phyloP scores from a whole-genome alignment of 2,797 vertebrate genomes.

The Lithobates pipiens region DNA sequence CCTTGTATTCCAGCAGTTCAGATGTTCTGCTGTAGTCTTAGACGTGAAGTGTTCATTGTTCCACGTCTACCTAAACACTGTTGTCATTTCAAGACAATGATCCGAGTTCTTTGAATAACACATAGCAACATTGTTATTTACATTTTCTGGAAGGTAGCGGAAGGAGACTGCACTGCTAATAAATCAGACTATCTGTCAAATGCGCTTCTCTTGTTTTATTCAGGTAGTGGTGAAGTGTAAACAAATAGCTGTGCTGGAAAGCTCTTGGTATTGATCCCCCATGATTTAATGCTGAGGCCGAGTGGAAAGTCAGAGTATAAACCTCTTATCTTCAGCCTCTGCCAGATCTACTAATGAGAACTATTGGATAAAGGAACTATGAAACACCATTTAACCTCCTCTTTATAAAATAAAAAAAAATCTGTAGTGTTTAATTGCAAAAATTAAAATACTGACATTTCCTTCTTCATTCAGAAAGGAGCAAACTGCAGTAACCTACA shows the following conservation, averaged over 20 bases:
- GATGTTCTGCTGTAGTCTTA: background rate
- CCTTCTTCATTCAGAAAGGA: too few relatives aligned
- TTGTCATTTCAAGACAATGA: constrained; percentile 24
- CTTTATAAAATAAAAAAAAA: background rate
- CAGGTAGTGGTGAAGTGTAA: constrained; percentile 49
- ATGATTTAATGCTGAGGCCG: constrained; percentile 49
- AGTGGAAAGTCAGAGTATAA: constrained; percentile 4
- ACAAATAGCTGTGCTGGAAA: constrained; percentile 53
- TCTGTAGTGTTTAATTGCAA: background rate
- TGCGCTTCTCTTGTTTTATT: constrained; percentile 57
- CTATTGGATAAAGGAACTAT: background rate
- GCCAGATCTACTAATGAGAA: constrained; percentile 44
- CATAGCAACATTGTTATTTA: constrained; percentile 26
- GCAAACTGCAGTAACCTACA: too few relatives aligned
- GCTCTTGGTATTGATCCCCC: constrained; percentile 48
- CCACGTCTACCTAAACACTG: constrained; percentile 25
- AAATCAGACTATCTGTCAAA: constrained; percentile 52
- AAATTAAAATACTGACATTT: background rate
- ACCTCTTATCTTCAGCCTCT: constrained; percentile 22
- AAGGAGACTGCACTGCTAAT: constrained; percentile 47
- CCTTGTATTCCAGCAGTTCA: background rate
- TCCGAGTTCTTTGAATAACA: constrained; percentile 39
- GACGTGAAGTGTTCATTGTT: constrained; percentile 7
- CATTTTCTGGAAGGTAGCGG: constrained; percentile 18
- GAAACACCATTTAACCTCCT: background rate